Evolutionary conservation across 2,113 vertebrate species (phyloP).

Genomic region (Oophaga pumilio): DNA sequence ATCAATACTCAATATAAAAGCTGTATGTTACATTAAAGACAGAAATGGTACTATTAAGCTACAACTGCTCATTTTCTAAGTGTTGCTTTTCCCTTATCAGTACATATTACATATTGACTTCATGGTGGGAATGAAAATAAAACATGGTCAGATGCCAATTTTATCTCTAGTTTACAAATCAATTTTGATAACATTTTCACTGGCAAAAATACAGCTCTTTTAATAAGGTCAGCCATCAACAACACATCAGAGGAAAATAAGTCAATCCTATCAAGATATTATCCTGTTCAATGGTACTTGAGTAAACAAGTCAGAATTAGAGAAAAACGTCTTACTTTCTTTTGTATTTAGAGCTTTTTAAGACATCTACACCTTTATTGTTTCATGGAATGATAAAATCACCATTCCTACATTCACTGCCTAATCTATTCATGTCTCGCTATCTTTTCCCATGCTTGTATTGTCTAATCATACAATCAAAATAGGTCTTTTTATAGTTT

Average conservation of each 20-base stretch:
- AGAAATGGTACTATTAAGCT: neutral
- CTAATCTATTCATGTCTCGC: slow-evolving; percentile 43
- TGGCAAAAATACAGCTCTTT: slow-evolving; percentile 18
- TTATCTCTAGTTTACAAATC: slow-evolving; percentile 23
- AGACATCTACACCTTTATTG: slow-evolving; percentile 18
- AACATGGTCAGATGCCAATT: slow-evolving; percentile 37
- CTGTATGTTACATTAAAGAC: neutral
- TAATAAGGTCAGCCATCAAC: slow-evolving; percentile 40
- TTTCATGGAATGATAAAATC: slow-evolving; percentile 48
- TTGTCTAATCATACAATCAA: slow-evolving; percentile 43
- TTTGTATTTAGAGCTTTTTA: slow-evolving; percentile 29
- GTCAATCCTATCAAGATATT: slow-evolving; percentile 33
- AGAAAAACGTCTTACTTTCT: slow-evolving; percentile 21
- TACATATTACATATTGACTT: slow-evolving; percentile 25
- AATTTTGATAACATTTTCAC: slow-evolving; percentile 36
- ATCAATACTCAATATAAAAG: neutral
- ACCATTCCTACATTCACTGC: slow-evolving; percentile 11
- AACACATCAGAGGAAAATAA: slow-evolving; percentile 26
- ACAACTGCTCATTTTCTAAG: neutral
- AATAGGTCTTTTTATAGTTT: slow-evolving; percentile 22
- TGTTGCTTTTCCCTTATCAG: slow-evolving; percentile 8
- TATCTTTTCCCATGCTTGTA: slow-evolving; percentile 50
- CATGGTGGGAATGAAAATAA: slow-evolving; percentile 23
- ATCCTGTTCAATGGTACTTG: slow-evolving; percentile 14
- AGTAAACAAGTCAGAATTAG: slow-evolving; percentile 39